These are phyloP conservation scores for Antedon bifida DNA, from an alignment of 35 echinoderm and acorn worm species.

Conservation along the genomic window DNA sequence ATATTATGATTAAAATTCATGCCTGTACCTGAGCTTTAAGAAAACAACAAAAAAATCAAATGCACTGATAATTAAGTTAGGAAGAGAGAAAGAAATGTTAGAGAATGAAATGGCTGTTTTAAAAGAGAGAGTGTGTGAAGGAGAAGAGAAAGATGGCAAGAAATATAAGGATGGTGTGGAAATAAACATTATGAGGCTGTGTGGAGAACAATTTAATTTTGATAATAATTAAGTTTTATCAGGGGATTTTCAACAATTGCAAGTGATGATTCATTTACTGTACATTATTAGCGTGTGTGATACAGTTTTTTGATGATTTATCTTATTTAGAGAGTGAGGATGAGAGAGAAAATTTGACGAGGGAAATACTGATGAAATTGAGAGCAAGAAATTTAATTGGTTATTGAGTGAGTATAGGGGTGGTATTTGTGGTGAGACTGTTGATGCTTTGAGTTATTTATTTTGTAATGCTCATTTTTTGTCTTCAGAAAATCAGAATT, in stretches of 20 bases:
- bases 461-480: conserved; percentile 37
- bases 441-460: conserved; percentile 4
- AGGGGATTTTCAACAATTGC: not conserved
- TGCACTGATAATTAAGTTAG: too few relatives aligned
- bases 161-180: not conserved
- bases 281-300: not conserved
- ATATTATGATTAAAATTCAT: too few relatives aligned
- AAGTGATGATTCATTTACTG: not conserved
- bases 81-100: too few relatives aligned
- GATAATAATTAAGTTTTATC: not conserved
- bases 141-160: too few relatives aligned
- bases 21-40: too few relatives aligned
- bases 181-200: not conserved
- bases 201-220: not conserved
- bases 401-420: not conserved
- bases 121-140: too few relatives aligned
- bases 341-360: not conserved
- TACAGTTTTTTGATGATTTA: not conserved
- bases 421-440: not conserved
- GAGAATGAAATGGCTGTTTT: too few relatives aligned
- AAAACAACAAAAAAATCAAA: too few relatives aligned
- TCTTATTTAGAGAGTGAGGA: not conserved
- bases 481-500: conserved; percentile 1
- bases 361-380: not conserved
- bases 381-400: not conserved